Conservation (phyloP, 2,113 vertebrate genomes). For the Alethe diademata region DNA sequence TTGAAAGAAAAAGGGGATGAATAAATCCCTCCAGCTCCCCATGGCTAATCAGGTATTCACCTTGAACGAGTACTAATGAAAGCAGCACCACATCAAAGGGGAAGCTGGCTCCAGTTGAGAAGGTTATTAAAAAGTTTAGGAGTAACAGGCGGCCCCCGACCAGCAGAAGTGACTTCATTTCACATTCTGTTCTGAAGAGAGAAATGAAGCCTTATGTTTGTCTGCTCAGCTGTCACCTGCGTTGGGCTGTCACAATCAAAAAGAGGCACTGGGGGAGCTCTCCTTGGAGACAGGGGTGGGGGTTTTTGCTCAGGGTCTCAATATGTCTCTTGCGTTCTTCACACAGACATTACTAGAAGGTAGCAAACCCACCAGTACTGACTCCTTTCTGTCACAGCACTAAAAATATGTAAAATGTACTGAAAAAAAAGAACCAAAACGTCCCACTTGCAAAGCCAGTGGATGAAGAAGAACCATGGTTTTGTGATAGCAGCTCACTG, state of each 20-base stretch:
- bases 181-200: background rate
- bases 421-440: background rate
- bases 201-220: background rate
- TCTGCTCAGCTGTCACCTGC: background rate
- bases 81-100: conserved; percentile 38
- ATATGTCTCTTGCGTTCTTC: background rate
- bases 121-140: conserved; percentile 24
- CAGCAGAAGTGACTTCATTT: background rate
- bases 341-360: background rate
- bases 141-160: background rate
- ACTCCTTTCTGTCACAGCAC: background rate
- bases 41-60: conserved; percentile 34
- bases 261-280: background rate
- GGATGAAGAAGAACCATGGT: background rate
- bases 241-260: background rate
- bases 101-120: background rate
- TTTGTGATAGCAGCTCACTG: background rate
- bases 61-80: background rate
- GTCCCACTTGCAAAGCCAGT: background rate
- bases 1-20: background rate
- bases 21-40: background rate
- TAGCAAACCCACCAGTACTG: background rate
- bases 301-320: background rate
- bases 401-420: background rate
- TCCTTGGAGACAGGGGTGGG: background rate